Evolutionary conservation across 2,797 vertebrate species (phyloP), one percentile per base, ranked within the genome.

Genomic region (Falco naumanni): DNA sequence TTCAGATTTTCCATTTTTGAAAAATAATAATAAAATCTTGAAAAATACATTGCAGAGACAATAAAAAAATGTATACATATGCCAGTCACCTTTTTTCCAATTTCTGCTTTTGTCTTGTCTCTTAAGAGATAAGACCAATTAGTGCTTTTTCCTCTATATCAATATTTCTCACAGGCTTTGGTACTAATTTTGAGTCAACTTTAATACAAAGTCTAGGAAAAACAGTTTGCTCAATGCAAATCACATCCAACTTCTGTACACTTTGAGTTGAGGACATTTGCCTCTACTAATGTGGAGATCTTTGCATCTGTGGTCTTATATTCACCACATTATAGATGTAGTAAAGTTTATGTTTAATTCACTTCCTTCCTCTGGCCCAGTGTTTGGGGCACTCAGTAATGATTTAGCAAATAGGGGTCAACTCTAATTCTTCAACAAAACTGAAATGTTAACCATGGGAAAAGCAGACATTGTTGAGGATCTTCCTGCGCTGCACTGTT

Each of bases 81-180:
- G 53, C 20, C 6, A 7, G 29, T 64, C 77, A 72, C 37, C 12
- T 60, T 41, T 83, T 57, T 70, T 34, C 50, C 50, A 51, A 4
- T 93, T 95, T 93, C 72, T 83, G 72, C 34, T 87, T 33, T 84
- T 83, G 66, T 34, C 45, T 91, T 53, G 80, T 80, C 45, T 81
- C 45, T 91, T 65, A 65, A 59, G 34, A 75, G 28, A 47, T 48
- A 74, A 11, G 4, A 89, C 54, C 47, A 68, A 60, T 90, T 51
- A 63, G 48, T 71, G 34, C 37, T 70, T 96, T 95, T 94, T 87
- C 72, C 91, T 84, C 60, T 90, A 63, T 56, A 90, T 84, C 69
- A 80, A 24, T 92, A 70, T 57, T 84, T 84, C 75, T 86, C 70
- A 43, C 33, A 76, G 60, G 43, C 54, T 94, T 78, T 91, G 47